Evolutionary conservation across 2,113 vertebrate species (phyloP).

Genomic region (Grus americana): DNA sequence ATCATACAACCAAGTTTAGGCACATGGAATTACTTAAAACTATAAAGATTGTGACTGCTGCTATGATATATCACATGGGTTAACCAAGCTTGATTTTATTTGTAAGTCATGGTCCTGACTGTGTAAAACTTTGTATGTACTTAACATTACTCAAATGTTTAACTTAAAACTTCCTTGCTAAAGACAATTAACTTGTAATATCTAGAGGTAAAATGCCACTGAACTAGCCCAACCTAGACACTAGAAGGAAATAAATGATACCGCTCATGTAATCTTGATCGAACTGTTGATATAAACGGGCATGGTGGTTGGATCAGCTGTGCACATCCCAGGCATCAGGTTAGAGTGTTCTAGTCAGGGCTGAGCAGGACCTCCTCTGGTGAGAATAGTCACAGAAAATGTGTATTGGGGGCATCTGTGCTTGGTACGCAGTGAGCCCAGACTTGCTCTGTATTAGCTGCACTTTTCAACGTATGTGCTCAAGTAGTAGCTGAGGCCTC

Average conservation of each 20-base stretch:
- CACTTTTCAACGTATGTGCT: neutral
- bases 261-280: fast-evolving
- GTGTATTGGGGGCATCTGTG: fast-evolving
- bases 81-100: neutral
- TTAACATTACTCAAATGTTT: neutral
- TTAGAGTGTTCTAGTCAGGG: neutral
- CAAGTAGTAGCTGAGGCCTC: neutral
- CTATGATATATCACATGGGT: neutral
- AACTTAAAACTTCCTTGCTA: neutral
- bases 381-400: neutral
- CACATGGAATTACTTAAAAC: neutral
- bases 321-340: fast-evolving
- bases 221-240: neutral
- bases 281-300: neutral
- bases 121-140: neutral
- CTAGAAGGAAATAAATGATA: neutral
- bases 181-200: neutral
- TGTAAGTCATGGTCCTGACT: neutral
- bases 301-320: neutral
- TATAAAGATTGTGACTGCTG: neutral
- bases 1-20: neutral
- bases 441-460: neutral
- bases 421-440: fast-evolving
- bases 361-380: neutral
- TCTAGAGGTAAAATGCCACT: neutral